These are phyloP conservation scores for Acrobasis repandana DNA, from an alignment of 2,888 invertebrate genomes.

Conservation along the genomic window DNA sequence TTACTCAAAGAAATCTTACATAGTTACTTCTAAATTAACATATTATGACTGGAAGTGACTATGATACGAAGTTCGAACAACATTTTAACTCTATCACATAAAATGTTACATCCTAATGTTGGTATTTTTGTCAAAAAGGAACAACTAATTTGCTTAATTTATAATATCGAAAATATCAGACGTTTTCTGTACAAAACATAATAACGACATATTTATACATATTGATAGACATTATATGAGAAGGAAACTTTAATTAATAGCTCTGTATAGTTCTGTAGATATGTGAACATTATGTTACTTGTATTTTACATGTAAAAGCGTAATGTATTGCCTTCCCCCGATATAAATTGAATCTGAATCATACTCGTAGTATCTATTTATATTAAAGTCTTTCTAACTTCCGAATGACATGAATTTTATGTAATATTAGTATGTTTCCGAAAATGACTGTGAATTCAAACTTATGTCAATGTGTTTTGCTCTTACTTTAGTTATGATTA, in stretches of 20 bases:
- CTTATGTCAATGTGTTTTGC: constrained; percentile 13
- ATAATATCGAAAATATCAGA: constrained; percentile 47
- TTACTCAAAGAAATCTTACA: constrained; percentile 56
- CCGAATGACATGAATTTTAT: constrained; percentile 1
- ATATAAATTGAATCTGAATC: constrained; percentile 59
- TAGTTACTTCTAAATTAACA: constrained; percentile 74
- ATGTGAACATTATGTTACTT: constrained; percentile 55
- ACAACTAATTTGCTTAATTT: constrained; percentile 56
- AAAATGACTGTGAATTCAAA: constrained; percentile 11
- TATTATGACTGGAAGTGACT: constrained; percentile 83
- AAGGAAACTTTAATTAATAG: constrained; percentile 29
- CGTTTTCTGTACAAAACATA: constrained; percentile 48
- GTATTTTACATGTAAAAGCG: constrained; percentile 82
- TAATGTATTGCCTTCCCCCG: constrained; percentile 88
- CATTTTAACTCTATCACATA: constrained; percentile 75
- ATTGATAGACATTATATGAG: constrained; percentile 15
- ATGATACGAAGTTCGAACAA: constrained; percentile 71
- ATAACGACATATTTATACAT: constrained; percentile 8
- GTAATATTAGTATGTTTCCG: not conserved
- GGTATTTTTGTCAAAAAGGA: constrained; percentile 63
- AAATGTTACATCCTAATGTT: constrained; percentile 58
- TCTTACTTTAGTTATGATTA: constrained; percentile 22
- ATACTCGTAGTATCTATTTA: constrained; percentile 15
- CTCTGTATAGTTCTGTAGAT: constrained; percentile 32
- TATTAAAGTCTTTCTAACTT: not conserved